These are phyloP conservation scores for Caenorhabditis sulstoni DNA, from an alignment of 2,888 invertebrate species.

Conservation along the genomic window DNA sequence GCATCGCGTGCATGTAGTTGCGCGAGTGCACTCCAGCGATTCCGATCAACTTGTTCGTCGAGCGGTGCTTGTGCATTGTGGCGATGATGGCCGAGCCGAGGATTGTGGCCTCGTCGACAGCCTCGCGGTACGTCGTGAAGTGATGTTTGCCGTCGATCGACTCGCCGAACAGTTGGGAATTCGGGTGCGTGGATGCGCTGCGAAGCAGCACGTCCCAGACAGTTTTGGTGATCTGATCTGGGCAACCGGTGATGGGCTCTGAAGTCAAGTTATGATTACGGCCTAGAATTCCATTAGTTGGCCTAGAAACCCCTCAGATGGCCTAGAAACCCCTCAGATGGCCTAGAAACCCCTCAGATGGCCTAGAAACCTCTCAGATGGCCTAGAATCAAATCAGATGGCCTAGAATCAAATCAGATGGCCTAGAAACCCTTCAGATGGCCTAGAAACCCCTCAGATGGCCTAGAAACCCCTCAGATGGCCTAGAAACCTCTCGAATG, in stretches of 20 bases:
- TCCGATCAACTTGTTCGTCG: constrained; percentile 40
- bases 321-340: no score
- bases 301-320: no score
- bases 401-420: no score
- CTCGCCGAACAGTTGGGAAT: constrained; percentile 63
- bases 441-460: no score
- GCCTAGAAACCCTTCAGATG: no score
- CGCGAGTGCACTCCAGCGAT: constrained; percentile 67
- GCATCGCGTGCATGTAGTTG: constrained; percentile 68
- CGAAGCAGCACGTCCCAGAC: constrained; percentile 64
- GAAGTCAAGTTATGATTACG: no score
- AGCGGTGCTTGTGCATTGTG: constrained; percentile 67
- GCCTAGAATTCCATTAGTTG: no score
- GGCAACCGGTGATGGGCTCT: constrained; percentile 68
- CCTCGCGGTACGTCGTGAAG: constrained; percentile 60
- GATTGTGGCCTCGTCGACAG: constrained; percentile 71
- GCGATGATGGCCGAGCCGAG: constrained; percentile 81
- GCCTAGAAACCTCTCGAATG: no score
- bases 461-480: no score
- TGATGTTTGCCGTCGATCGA: constrained; percentile 44
- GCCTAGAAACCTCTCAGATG: no score
- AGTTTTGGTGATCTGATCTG: constrained; percentile 65
- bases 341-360: no score
- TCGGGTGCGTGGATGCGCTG: constrained; percentile 48
- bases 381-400: no score